A percentile compares a stretch with the other conserved stretches of the same genome.
phyloP scores from a whole-genome alignment of 2,888 invertebrate species.

The Lydus trimaculatus region DNA sequence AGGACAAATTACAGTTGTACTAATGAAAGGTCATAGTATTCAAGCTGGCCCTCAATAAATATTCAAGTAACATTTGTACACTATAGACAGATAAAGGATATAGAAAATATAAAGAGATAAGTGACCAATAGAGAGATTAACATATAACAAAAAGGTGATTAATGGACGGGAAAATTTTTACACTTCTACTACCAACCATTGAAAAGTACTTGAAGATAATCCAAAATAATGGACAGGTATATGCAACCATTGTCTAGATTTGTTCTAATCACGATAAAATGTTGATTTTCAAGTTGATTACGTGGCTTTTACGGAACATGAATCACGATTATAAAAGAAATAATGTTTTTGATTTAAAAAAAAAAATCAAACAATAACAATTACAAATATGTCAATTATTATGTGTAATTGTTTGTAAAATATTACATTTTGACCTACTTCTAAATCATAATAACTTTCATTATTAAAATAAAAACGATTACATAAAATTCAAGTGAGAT shows the following conservation, averaged over 20 bases:
- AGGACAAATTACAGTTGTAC: constrained; percentile 34
- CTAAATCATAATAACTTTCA: neutral
- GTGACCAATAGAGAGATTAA: neutral
- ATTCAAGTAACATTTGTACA: constrained; percentile 12
- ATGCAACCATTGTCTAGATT: too few relatives aligned
- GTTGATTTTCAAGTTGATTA: too few relatives aligned
- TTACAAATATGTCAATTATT: neutral
- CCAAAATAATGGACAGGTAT: too few relatives aligned
- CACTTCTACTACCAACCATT: too few relatives aligned
- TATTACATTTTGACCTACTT: neutral
- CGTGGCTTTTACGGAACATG: neutral
- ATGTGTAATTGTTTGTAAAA: neutral
- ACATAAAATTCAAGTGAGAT: neutral
- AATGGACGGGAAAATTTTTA: too few relatives aligned
- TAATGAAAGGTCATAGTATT: constrained; percentile 31
- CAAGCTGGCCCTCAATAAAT: constrained; percentile 24
- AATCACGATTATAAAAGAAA: too few relatives aligned
- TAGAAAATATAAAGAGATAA: neutral
- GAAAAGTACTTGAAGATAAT: too few relatives aligned
- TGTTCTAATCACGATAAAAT: too few relatives aligned
- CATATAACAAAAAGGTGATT: too few relatives aligned
- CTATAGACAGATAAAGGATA: neutral
- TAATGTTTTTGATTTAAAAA: neutral
- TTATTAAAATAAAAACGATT: neutral
- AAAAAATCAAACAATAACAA: neutral